A percentile compares a stretch with the other conserved stretches of the same genome.
Conservation (phyloP, 2,113 vertebrate genomes). For the Saguinus midas region DNA sequence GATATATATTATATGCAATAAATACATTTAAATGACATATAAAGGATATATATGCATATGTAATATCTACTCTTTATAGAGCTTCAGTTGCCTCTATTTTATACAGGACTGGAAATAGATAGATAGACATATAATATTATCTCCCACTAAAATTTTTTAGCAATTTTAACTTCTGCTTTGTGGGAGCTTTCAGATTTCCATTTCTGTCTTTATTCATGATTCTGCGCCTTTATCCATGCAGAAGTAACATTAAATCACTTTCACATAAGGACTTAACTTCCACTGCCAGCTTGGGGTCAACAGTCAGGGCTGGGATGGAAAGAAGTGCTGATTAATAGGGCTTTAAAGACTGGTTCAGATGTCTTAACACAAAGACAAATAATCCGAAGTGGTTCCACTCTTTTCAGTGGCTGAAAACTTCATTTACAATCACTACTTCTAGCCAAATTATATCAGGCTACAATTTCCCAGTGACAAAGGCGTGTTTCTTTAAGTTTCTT, state of each 20-base stretch:
- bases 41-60: neutral
- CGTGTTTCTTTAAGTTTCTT: neutral
- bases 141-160: neutral
- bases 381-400: neutral
- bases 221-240: conserved; percentile 10
- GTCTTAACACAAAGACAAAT: conserved; percentile 27
- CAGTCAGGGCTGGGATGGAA: conserved; percentile 17
- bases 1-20: neutral
- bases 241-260: conserved; percentile 57
- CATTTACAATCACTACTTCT: neutral
- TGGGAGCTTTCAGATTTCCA: conserved; percentile 11
- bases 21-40: neutral
- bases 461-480: neutral
- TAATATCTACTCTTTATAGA: neutral
- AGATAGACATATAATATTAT: neutral
- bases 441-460: neutral
- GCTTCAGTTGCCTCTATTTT: neutral
- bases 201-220: conserved; percentile 19
- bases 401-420: conserved; percentile 2
- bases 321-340: conserved; percentile 19
- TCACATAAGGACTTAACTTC: conserved; percentile 48
- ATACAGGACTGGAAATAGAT: neutral
- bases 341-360: conserved; percentile 15
- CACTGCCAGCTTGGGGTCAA: conserved; percentile 43
- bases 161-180: neutral